Percentiles rank a stretch among this genome's conserved stretches.
Evolutionary conservation across 1,140 invertebrate species (phyloP).

Genomic region (Parasteatoda tepidariorum): DNA sequence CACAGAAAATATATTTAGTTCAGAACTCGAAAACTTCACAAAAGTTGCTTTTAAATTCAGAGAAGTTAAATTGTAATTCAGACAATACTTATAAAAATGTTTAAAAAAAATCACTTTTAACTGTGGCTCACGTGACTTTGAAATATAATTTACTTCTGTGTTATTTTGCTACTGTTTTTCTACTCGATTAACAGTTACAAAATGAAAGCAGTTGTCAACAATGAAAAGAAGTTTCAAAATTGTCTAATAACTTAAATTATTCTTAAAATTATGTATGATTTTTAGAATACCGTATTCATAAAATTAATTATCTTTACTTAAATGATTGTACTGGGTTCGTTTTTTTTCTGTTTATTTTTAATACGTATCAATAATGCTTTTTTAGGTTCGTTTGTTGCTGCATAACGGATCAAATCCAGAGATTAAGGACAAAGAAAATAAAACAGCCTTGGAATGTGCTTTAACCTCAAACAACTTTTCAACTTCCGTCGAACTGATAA

Average conservation of each 20-base stretch:
- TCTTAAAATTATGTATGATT: background rate
- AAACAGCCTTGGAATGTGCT: slow-evolving; percentile 18
- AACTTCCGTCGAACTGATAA: background rate
- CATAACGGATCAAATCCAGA: background rate
- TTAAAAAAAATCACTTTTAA: too few species aligned
- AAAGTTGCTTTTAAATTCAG: too few species aligned
- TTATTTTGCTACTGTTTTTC: too few species aligned
- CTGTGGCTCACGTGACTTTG: too few species aligned
- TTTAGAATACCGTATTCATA: background rate
- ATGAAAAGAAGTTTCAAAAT: background rate
- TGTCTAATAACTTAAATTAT: background rate
- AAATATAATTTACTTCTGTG: too few species aligned
- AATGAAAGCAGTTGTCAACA: background rate
- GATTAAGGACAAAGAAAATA: slow-evolving; percentile 6
- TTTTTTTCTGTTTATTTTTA: background rate
- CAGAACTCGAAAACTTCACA: too few species aligned
- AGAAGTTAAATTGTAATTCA: too few species aligned
- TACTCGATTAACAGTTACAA: too few species aligned
- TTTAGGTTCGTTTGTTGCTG: background rate
- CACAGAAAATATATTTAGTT: too few species aligned
- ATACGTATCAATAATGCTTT: background rate
- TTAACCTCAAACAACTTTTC: background rate
- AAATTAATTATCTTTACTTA: too few species aligned
- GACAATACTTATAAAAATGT: too few species aligned
- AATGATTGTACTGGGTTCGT: too few species aligned